A percentile compares a stretch with the other conserved stretches of the same genome.
These are phyloP conservation scores for Paradoxurus hermaphroditus DNA, from an alignment of 2,113 vertebrate species.

Conservation along the genomic window DNA sequence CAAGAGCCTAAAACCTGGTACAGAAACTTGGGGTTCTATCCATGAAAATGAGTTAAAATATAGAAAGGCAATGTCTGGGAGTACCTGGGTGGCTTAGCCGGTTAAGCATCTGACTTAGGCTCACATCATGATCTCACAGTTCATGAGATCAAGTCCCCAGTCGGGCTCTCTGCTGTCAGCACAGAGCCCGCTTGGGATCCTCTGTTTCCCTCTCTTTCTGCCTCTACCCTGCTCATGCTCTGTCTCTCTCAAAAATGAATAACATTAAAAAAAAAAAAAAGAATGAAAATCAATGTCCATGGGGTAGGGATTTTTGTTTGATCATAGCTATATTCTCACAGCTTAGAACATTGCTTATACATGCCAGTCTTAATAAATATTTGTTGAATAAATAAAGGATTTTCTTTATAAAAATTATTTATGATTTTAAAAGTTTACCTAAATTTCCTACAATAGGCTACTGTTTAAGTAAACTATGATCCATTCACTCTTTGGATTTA, in stretches of 20 bases:
- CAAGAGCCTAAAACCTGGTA: background rate
- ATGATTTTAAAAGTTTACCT: background rate
- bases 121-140: no score
- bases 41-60: background rate
- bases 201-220: no score
- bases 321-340: background rate
- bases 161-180: no score
- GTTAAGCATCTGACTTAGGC: no score
- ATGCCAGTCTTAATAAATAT: background rate
- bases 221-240: no score
- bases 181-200: no score
- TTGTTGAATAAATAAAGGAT: background rate
- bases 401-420: constrained; percentile 32
- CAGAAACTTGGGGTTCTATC: background rate
- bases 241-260: no score
- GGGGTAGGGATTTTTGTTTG: background rate
- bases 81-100: no score
- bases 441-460: background rate
- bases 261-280: no score
- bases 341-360: background rate
- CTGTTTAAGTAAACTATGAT: constrained; percentile 1
- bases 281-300: background rate
- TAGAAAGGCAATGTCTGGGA: background rate
- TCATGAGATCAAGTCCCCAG: no score
- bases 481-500: constrained; percentile 2